phyloP scores from a whole-genome alignment of 2,113 vertebrate genomes.

The Fregetta grallaria region DNA sequence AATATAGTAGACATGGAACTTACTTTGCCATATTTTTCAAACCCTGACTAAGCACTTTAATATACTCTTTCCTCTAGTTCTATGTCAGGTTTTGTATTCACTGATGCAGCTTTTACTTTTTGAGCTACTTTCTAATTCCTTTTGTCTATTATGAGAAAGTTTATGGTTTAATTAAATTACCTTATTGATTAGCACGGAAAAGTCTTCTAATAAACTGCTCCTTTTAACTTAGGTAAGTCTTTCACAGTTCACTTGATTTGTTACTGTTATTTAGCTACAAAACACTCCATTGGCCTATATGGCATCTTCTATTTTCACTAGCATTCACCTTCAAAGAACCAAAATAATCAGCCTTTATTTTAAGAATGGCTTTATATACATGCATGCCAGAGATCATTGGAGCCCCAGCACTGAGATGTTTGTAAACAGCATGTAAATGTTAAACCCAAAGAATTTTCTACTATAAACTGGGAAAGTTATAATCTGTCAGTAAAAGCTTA shows the following conservation, averaged over 20 bases:
- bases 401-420: background rate
- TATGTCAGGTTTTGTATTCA: background rate
- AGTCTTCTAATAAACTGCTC: background rate
- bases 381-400: background rate
- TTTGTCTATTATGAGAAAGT: background rate
- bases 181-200: background rate
- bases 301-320: background rate
- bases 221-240: background rate
- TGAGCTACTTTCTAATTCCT: background rate
- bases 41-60: background rate
- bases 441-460: background rate
- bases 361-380: background rate
- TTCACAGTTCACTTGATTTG: background rate
- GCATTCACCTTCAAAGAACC: background rate
- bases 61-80: background rate
- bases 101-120: background rate
- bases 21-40: background rate
- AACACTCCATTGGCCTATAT: background rate
- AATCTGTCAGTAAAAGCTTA: background rate
- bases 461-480: background rate
- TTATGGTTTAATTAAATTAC: conserved; percentile 4
- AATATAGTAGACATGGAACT: background rate
- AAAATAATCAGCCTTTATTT: background rate
- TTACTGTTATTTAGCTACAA: background rate
- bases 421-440: background rate